phyloP scores from a whole-genome alignment of 2,888 invertebrate genomes.

The Agrenia bidenticulata region DNA sequence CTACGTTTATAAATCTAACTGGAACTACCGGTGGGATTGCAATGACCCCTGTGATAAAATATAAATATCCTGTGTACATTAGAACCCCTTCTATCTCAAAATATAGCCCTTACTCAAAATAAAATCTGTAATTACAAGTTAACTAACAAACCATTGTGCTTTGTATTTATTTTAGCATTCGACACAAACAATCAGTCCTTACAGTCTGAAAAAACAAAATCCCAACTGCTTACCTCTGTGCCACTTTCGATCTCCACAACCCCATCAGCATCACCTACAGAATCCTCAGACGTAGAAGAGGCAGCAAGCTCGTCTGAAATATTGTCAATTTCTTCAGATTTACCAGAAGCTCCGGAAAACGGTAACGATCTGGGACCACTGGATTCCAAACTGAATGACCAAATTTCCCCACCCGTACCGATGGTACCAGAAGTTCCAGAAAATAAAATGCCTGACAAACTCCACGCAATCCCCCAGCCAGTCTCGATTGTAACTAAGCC shows the following conservation, averaged over 20 bases:
- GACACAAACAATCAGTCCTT: neutral
- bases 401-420: too few relatives aligned
- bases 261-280: neutral
- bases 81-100: neutral
- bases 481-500: neutral
- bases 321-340: too few relatives aligned
- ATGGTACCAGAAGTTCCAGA: constrained; percentile 14
- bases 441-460: constrained; percentile 14
- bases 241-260: constrained; percentile 5
- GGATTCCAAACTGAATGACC: too few relatives aligned
- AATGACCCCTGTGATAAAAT: too few relatives aligned
- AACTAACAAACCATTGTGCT: too few relatives aligned
- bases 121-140: too few relatives aligned
- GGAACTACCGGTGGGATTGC: too few relatives aligned
- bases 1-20: too few relatives aligned
- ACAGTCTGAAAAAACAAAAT: neutral
- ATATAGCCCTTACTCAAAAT: neutral
- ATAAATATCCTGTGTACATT: constrained; percentile 1
- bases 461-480: neutral
- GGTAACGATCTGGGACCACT: too few relatives aligned
- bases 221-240: constrained; percentile 2
- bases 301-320: too few relatives aligned
- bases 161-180: constrained; percentile 13
- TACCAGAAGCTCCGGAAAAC: too few relatives aligned
- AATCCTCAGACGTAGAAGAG: too few relatives aligned